Conservation (phyloP, 2,113 vertebrate species). For the Tupaia tana region DNA sequence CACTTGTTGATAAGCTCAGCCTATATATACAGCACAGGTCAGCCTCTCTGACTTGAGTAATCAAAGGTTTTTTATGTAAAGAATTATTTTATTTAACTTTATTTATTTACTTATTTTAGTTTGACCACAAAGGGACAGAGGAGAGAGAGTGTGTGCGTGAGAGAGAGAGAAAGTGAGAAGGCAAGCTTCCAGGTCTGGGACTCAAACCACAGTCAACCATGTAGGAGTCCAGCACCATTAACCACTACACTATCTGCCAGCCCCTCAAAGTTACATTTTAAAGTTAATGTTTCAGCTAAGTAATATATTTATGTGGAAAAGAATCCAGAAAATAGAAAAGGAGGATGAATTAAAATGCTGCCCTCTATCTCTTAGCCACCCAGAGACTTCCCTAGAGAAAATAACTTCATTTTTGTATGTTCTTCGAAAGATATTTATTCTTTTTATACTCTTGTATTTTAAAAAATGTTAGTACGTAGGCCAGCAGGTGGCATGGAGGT, state of each 20-base stretch:
- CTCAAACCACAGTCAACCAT: too few species aligned
- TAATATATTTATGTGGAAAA: not conserved
- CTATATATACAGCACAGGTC: not conserved
- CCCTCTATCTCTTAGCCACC: not conserved
- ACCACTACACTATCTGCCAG: not conserved
- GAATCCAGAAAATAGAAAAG: not conserved
- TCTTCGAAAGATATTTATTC: not conserved
- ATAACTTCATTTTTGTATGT: constrained; percentile 27
- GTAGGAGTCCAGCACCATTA: too few species aligned
- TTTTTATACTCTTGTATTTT: not conserved
- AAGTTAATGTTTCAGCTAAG: not conserved
- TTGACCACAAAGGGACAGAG: too few species aligned
- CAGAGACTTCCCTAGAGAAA: not conserved
- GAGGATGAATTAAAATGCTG: not conserved
- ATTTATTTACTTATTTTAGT: too few species aligned
- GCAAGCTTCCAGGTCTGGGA: too few species aligned
- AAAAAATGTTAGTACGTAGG: not conserved
- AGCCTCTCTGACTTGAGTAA: too few species aligned
- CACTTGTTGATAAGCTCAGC: not conserved
- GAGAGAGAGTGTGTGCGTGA: too few species aligned
- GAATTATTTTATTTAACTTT: too few species aligned
- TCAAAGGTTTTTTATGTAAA: too few species aligned
- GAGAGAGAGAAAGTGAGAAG: too few species aligned
- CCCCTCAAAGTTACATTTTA: not conserved
- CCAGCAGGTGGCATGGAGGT: too few species aligned